A percentile compares a stretch with the other conserved stretches of the same genome.
phyloP scores from a whole-genome alignment of 92 coral and sea anemone species.

The Palythoa grandiflora region DNA sequence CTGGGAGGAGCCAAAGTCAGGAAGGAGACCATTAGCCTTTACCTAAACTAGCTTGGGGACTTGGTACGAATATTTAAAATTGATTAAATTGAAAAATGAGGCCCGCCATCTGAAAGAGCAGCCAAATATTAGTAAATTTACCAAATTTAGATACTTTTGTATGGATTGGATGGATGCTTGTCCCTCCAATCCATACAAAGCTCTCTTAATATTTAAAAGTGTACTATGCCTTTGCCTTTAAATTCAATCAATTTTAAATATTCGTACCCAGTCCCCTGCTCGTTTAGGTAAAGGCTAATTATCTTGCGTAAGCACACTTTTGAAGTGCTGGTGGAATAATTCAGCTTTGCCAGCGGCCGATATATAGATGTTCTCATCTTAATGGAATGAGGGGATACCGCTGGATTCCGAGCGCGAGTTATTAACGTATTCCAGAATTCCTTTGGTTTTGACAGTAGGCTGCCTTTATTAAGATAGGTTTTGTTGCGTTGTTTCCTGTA shows the following conservation, averaged over 20 bases:
- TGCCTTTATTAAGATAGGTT: conserved; percentile 40
- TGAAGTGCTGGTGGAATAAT: conserved; percentile 34
- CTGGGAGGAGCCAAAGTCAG: conserved; percentile 6
- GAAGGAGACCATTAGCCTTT: background rate
- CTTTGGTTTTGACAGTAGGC: conserved; percentile 45
- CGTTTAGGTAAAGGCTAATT: too few relatives aligned
- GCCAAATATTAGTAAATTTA: too few relatives aligned
- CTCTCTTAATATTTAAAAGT: background rate
- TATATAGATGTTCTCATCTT: background rate
- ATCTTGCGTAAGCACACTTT: conserved; percentile 6
- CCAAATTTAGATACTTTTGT: too few relatives aligned
- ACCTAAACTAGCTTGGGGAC: too few relatives aligned
- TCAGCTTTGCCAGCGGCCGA: conserved; percentile 60
- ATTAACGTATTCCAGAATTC: conserved; percentile 52
- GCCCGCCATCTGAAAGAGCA: too few relatives aligned
- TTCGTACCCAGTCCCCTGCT: too few relatives aligned
- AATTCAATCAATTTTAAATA: too few relatives aligned
- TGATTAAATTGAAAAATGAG: too few relatives aligned
- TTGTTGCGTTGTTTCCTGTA: conserved; percentile 34
- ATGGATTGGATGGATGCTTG: too few relatives aligned
- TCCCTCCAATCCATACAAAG: too few relatives aligned
- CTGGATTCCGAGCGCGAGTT: conserved; percentile 45
- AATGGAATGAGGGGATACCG: conserved; percentile 55
- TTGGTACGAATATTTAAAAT: too few relatives aligned
- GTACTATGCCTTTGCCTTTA: too few relatives aligned